Evolutionary conservation across 2,113 vertebrate genomes (phyloP), one percentile per base, ranked within the genome.

Genomic region (Haemorhous mexicanus): DNA sequence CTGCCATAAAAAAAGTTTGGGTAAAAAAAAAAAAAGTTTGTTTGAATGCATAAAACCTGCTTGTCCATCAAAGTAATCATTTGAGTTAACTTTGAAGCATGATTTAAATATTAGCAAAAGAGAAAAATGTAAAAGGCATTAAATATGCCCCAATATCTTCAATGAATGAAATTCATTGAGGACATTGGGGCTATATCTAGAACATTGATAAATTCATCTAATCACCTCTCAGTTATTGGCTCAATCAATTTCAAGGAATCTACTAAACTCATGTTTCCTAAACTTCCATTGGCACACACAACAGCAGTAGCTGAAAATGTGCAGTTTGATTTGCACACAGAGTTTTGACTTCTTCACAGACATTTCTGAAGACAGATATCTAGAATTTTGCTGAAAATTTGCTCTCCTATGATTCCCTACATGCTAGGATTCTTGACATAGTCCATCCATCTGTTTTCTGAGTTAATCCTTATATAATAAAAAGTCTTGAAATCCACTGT

Each of bases 91-190:
- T 86, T 77, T 81, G 35, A 90, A 81, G 35, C 3, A 63, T 78
- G 39, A 84, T 67, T 86, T 81, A 81, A 92, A 70, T 73, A 87
- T 63, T 69, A 93, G 21, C 33, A 95, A 92, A 90, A 68, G 10
- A 32, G 52, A 41, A 84, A 75, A 61, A 78, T 41, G 63, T 74
- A 89, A 94, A 92, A 80, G 63, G 41, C 32, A 89, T 69, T 90
- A 88, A 80, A 58, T 37, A 15, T 87, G 52, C 47, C 64, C 69
- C 56, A 82, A 46, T 10, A 53, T 79, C 70, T 63, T 66, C 58
- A 66, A 16, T 58, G 44, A 93, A 72, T 68, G n/a, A 78, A 96
- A 82, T 10, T 72, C 16, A 72, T 82, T n/a, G n/a, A n/a, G n/a
- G n/a, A n/a, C n/a, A n/a, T n/a, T n/a, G n/a, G n/a, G n/a, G n/a